Conservation (phyloP, 2,888 invertebrate genomes). For the Chymomyza procnemis region DNA sequence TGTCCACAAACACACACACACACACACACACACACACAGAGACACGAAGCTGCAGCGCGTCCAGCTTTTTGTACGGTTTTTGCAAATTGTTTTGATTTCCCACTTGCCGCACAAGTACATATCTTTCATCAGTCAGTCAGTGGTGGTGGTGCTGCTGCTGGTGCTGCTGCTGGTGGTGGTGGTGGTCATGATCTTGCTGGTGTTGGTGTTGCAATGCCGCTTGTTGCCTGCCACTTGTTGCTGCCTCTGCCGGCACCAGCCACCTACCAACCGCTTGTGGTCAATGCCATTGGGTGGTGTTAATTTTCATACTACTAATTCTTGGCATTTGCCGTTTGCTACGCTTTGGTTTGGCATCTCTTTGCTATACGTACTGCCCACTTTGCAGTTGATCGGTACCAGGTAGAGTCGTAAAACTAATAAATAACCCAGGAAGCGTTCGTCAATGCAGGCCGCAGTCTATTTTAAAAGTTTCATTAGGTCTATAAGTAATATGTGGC, state of each 20-base stretch:
- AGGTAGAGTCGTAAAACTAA: slow-evolving; percentile 66
- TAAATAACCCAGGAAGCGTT: slow-evolving; percentile 66
- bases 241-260: not conserved
- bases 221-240: not conserved
- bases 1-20: slow-evolving; percentile 26
- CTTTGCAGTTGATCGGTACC: slow-evolving; percentile 33
- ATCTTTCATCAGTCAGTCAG: not conserved
- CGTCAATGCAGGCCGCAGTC: not conserved
- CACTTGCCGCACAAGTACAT: slow-evolving; percentile 5
- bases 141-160: not conserved
- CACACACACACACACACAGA: slow-evolving; percentile 31
- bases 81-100: slow-evolving; percentile 10
- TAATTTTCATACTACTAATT: slow-evolving; percentile 71
- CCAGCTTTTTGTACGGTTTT: slow-evolving; percentile 4
- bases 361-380: not conserved
- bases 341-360: not conserved
- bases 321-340: slow-evolving; percentile 49
- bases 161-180: too few relatives aligned
- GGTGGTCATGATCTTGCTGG: too few relatives aligned
- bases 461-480: not conserved
- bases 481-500: not conserved
- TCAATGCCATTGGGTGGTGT: slow-evolving; percentile 69
- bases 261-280: slow-evolving; percentile 43
- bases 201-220: not conserved
- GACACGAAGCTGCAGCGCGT: not conserved